These are phyloP conservation scores for Gonioctena quinquepunctata DNA, from an alignment of 1,140 invertebrate genomes.

Conservation along the genomic window DNA sequence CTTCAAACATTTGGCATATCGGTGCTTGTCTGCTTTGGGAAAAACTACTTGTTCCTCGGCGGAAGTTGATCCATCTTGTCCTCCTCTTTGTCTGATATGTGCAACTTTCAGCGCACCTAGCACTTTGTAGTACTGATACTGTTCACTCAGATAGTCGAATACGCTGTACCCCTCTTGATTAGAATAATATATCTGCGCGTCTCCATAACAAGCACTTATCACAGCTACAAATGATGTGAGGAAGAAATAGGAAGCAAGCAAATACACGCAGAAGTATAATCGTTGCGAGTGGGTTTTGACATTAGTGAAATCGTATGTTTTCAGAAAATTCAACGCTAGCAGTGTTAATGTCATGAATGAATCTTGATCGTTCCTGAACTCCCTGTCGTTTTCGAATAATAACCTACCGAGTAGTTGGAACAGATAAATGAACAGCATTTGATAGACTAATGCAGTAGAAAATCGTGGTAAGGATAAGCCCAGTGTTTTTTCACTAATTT, in stretches of 20 bases:
- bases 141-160: conserved; percentile 20
- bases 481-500: conserved; percentile 37
- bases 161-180: conserved; percentile 14
- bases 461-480: conserved; percentile 9
- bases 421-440: conserved; percentile 24
- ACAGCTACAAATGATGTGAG: conserved; percentile 32
- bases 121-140: conserved; percentile 27
- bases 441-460: conserved; percentile 22
- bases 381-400: conserved; percentile 21
- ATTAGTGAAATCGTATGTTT: conserved; percentile 16
- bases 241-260: conserved; percentile 29
- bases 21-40: conserved; percentile 24
- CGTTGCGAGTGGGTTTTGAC: conserved; percentile 19
- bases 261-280: conserved; percentile 26
- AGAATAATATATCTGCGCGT: conserved; percentile 26
- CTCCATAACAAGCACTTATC: conserved; percentile 29
- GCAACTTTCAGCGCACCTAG: not conserved
- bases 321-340: conserved; percentile 7
- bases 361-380: conserved; percentile 25
- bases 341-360: conserved; percentile 25
- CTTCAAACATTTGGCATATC: conserved; percentile 27
- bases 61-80: not conserved
- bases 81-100: not conserved
- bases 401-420: no score
- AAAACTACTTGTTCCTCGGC: conserved; percentile 14